Evolutionary conservation across 2,888 invertebrate species (phyloP), one percentile per base, ranked within the genome.

Genomic region (Eristalis pertinax): DNA sequence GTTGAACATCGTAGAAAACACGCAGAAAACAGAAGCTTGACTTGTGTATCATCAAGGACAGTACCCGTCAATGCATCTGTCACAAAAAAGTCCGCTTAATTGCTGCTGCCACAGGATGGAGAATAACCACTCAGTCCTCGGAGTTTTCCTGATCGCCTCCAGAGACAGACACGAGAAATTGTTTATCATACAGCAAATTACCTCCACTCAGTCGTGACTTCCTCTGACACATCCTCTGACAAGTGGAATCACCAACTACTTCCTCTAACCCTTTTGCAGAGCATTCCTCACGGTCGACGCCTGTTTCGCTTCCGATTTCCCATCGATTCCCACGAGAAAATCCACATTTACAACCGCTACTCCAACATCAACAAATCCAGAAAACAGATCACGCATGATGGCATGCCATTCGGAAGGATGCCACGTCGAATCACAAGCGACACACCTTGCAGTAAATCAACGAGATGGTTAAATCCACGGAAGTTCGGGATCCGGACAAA

Each of bases 391-490:
- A 19, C 50, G 50, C 50, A 50, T n/a, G 50, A 1, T 8, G 8
- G 4, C 10, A 60, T n/a, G 24, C 24, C 60, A 50, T 60, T 29
- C 60, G 60, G 15, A 60, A 60, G 26, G 26, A 60, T 13, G 19
- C 60, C 60, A 10, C 60, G 15, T 29, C 60, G 60, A 26, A 60
- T 26, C 15, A n/a, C 50, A 5, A 19, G n/a, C 19, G 50, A 60
- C 60, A 60, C 60, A 60, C 26, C 60, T 26, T 29, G 60, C 60
- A 24, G 24, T 60, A 60, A 60, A 60, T 60, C 60, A 60, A 60
- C 3, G 15, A 13, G 15, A 60, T 13, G 3, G 60, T 1, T 41
- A 58, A 5, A 15, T 15, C 58, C 15, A 58, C 58, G 24, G 24
- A 58, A 24, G 58, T 22, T 11, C 11, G 8, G 19, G 24, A 58